These are phyloP conservation scores for Sthenelais limicola DNA, from an alignment of 2,888 invertebrate species.

Conservation along the genomic window DNA sequence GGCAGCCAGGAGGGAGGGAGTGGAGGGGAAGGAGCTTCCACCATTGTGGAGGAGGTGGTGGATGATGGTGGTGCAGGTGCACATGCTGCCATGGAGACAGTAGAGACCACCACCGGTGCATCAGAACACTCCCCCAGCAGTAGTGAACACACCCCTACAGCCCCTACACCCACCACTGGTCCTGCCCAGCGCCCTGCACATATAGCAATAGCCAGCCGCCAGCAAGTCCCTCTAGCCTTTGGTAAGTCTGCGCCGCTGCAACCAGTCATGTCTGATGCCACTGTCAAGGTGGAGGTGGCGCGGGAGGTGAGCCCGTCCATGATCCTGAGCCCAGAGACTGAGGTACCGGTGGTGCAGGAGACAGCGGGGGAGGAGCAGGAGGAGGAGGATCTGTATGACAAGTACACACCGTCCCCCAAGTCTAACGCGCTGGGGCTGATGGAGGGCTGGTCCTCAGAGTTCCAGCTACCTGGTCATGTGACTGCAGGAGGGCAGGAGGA, in stretches of 20 bases:
- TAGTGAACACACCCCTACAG: too few relatives aligned
- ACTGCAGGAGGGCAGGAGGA: not conserved
- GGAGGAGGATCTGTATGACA: slow-evolving; percentile 25
- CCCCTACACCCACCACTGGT: too few relatives aligned
- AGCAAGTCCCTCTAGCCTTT: too few relatives aligned
- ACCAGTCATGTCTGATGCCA: slow-evolving; percentile 32
- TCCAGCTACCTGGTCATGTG: slow-evolving; percentile 28
- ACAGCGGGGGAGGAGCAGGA: not conserved
- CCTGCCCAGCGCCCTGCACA: too few relatives aligned
- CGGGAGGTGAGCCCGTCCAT: slow-evolving; percentile 9
- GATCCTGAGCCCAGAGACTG: not conserved
- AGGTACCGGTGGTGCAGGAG: not conserved
- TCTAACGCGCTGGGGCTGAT: slow-evolving; percentile 41
- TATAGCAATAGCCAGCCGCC: too few relatives aligned
- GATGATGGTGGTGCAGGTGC: too few relatives aligned
- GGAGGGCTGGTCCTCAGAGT: slow-evolving; percentile 47
- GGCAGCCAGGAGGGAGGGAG: too few relatives aligned
- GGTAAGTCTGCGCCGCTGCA: slow-evolving; percentile 6
- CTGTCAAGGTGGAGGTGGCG: slow-evolving; percentile 31
- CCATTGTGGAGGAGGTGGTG: too few relatives aligned
- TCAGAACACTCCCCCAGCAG: too few relatives aligned
- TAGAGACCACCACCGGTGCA: too few relatives aligned
- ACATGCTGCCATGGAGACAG: too few relatives aligned
- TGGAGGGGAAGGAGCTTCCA: too few relatives aligned
- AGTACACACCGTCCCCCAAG: slow-evolving; percentile 18